Base-by-base conservation (phyloP, 2,113 vertebrate genomes). In the Stegostoma tigrinum region DNA sequence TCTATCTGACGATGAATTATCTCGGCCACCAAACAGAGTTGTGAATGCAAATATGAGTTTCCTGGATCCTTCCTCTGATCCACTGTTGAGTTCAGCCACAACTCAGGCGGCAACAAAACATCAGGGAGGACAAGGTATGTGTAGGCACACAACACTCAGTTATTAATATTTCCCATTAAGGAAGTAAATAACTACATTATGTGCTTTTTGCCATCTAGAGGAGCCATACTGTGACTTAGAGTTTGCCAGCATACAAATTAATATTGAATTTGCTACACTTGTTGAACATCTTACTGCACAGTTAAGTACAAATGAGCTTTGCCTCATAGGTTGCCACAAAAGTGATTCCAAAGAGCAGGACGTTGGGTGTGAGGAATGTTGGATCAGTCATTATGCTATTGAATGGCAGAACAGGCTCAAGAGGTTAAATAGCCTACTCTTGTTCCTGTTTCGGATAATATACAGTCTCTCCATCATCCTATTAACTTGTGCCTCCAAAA, bases 71-170 rank as follows among this genome's bases (percentile, higher is more conserved):
- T 97, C 98, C 45, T 98, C 98, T 24, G 98, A 98, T 64, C 97
- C 98, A 0, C 96, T 99, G 3, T 98, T 98, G 95, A 98, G 97
- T 95, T 97, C 98, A 95, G 96, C 98, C 52, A 97, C 97, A 96
- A 96, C 97, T 12, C 97, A 98, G 66, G 97, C 97, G 96, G 96
- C 97, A 67, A 96, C 97, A 95, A 99, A 98, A 97, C 66, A 67
- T 70, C 97, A 97, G 45, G 98, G 97, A 96, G 87, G 96, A 24
- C 98, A 98, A 96, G 97, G 99, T 99, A 98, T 95, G 97, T 97
- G 24, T 68, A n/a, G 38, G 4, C 91, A 42, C 21, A 42, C 24
- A 90, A 61, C 12, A 90, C 27, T 55, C 52, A 52, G 21, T 27
- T 61, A 55, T 27, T 89, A 55, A 64, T n/a, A 30, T 34, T 91